These are phyloP conservation scores for Cephalopachus bancanus DNA, from an alignment of 2,797 vertebrate species.

Conservation along the genomic window DNA sequence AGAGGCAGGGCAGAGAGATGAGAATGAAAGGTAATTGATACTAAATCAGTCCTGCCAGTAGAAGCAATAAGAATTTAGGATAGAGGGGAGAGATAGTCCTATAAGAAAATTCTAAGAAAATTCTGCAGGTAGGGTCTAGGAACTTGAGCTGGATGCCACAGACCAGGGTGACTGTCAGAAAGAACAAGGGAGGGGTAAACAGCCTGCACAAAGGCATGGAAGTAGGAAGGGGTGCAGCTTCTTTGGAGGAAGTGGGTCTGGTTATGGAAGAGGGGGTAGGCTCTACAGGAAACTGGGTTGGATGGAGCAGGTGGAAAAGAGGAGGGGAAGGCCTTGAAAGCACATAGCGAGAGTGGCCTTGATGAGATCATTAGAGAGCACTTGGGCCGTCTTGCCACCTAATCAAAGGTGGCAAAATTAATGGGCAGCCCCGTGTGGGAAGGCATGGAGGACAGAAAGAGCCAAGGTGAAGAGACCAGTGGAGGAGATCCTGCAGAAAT, in stretches of 20 bases:
- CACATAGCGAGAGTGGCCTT: neutral
- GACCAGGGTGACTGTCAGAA: neutral
- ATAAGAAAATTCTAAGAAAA: neutral
- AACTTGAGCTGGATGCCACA: neutral
- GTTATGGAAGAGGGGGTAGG: neutral
- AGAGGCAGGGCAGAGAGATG: neutral
- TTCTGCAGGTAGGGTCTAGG: neutral
- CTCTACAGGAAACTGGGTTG: neutral
- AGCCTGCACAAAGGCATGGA: neutral
- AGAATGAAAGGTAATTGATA: neutral
- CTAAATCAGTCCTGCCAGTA: neutral
- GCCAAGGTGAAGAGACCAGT: neutral
- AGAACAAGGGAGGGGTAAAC: neutral
- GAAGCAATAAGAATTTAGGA: neutral
- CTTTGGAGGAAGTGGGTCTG: neutral
- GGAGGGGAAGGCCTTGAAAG: neutral
- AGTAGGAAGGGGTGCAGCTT: neutral
- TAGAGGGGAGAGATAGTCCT: neutral
- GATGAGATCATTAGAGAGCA: neutral
- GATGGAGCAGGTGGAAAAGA: neutral
- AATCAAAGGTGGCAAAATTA: neutral
- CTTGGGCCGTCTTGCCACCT: neutral
- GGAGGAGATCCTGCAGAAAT: conserved; percentile 53
- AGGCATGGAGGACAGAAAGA: neutral
- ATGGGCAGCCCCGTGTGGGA: neutral